These are phyloP conservation scores for Tragelaphus imberbis DNA, from an alignment of 2,113 vertebrate genomes.

Conservation along the genomic window DNA sequence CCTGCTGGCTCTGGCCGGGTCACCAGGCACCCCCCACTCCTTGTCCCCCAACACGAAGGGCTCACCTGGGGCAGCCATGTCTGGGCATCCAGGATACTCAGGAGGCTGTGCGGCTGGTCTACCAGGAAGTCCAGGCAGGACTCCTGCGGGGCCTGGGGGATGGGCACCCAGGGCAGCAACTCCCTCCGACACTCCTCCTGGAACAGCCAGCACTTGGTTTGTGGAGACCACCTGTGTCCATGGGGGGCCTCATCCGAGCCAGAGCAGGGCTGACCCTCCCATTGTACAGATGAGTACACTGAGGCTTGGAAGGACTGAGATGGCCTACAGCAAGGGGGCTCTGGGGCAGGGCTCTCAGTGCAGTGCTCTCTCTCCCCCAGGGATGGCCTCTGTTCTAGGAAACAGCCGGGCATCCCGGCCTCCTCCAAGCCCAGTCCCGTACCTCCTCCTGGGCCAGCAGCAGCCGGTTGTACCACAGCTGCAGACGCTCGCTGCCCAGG, in stretches of 20 bases:
- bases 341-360: accelerated
- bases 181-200: slow-evolving; percentile 90
- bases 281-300: background rate
- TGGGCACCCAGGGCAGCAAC: slow-evolving; percentile 85
- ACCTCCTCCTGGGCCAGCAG: slow-evolving; percentile 91
- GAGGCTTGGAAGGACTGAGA: background rate
- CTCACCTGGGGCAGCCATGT: slow-evolving; percentile 89
- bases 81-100: slow-evolving; percentile 91
- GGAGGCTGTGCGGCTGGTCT: slow-evolving; percentile 86
- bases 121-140: slow-evolving; percentile 88
- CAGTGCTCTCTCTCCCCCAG: background rate
- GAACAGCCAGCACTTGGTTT: background rate
- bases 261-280: background rate
- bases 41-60: background rate
- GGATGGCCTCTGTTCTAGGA: background rate
- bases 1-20: background rate
- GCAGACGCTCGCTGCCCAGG: slow-evolving; percentile 91
- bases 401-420: background rate
- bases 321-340: accelerated
- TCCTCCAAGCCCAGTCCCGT: accelerated
- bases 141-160: slow-evolving; percentile 75
- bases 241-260: background rate
- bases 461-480: slow-evolving; percentile 83
- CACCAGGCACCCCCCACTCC: background rate
- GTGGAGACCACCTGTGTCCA: background rate